Percentiles rank a stretch among this genome's conserved stretches.
Conservation (phyloP, 37 sponge, comb jelly and placozoan species). For the Chondrilla cf. caribensis region DNA sequence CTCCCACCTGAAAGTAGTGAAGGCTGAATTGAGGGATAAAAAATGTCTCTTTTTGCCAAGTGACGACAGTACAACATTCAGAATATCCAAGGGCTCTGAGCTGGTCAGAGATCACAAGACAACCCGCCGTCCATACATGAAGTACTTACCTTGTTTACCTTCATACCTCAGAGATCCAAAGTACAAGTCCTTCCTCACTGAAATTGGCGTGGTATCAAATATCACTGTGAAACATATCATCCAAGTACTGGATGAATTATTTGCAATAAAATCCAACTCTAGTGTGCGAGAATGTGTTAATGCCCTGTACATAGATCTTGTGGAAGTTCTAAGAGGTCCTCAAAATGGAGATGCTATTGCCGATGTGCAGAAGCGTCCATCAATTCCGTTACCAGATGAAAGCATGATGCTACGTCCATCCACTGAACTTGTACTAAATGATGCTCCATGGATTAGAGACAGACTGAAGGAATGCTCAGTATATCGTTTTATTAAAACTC, state of each 20-base stretch:
- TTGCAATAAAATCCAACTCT: not conserved
- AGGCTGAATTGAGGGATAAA: not conserved
- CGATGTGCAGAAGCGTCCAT: not conserved
- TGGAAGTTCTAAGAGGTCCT: not conserved
- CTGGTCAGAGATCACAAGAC: not conserved
- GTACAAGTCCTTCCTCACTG: not conserved
- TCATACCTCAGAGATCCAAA: not conserved
- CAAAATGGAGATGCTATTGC: not conserved
- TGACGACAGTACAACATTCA: not conserved
- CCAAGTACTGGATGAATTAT: not conserved
- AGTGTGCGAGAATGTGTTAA: not conserved
- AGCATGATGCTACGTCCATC: not conserved
- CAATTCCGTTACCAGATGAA: not conserved
- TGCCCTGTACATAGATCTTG: not conserved
- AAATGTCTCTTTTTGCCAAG: not conserved
- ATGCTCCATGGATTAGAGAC: not conserved
- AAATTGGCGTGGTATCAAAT: not conserved
- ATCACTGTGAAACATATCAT: not conserved
- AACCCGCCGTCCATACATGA: not conserved
- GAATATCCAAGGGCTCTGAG: not conserved
- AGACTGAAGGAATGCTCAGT: not conserved
- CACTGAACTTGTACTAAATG: slow-evolving; percentile 15
- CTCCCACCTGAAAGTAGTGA: not conserved
- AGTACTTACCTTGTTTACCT: not conserved
- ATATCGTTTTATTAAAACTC: not conserved